A percentile compares a stretch with the other conserved stretches of the same genome.
Conservation (phyloP, 2,797 vertebrate species). For the Rhincodon typus region DNA sequence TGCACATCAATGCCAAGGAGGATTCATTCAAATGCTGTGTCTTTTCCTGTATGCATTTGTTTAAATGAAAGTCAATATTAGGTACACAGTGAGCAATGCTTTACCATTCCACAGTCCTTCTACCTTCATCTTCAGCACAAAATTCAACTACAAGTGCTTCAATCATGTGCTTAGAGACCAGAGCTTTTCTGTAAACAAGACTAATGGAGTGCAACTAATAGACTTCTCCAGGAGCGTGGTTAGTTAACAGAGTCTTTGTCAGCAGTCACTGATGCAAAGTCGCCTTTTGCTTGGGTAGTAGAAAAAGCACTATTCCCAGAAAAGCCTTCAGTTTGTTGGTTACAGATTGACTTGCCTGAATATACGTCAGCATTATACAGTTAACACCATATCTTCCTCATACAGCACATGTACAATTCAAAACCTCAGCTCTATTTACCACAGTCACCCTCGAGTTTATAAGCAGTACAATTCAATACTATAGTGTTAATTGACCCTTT, state of each 20-base stretch:
- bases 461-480: background rate
- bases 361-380: conserved; percentile 33
- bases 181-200: conserved; percentile 55
- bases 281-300: conserved; percentile 45
- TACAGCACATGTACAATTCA: conserved; percentile 8
- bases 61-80: background rate
- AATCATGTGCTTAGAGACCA: conserved; percentile 51
- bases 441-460: background rate
- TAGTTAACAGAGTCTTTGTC: conserved; percentile 52
- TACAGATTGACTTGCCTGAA: conserved; percentile 43
- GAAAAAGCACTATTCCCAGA: conserved; percentile 41
- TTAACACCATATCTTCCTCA: conserved; percentile 35
- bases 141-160: conserved; percentile 53
- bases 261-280: conserved; percentile 49
- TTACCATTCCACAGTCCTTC: background rate
- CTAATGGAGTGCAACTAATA: conserved; percentile 57
- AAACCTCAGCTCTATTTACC: background rate
- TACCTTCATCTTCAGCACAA: conserved; percentile 42
- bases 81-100: conserved; percentile 36
- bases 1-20: background rate
- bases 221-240: conserved; percentile 44
- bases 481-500: background rate
- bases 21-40: background rate
- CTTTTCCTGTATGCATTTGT: conserved; percentile 35
- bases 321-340: conserved; percentile 41